phyloP scores from a whole-genome alignment of 2,113 vertebrate species.

The Rhadina sibilatrix region DNA sequence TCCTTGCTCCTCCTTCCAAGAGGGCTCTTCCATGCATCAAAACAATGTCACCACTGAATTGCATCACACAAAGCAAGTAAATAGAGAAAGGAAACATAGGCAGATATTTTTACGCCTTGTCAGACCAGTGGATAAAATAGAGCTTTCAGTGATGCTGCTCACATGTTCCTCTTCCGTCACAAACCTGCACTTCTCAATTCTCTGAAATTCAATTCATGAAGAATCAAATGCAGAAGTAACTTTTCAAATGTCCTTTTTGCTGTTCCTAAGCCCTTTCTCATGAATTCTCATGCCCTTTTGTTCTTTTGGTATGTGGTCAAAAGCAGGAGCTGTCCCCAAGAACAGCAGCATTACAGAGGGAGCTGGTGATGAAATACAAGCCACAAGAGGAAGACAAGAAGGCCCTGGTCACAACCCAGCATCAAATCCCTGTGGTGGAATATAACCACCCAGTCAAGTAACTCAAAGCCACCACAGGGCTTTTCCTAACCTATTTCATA shows the following conservation, averaged over 20 bases:
- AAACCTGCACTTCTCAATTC: slow-evolving; percentile 42
- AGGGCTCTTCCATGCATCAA: neutral
- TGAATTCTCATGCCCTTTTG: neutral
- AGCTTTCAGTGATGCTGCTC: neutral
- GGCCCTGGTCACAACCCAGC: neutral
- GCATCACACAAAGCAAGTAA: neutral
- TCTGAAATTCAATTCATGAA: slow-evolving; percentile 52
- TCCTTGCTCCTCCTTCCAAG: neutral
- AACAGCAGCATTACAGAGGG: neutral
- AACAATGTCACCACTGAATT: neutral
- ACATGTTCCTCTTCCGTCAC: slow-evolving; percentile 22
- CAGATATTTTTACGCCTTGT: slow-evolving; percentile 5
- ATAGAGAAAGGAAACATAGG: neutral
- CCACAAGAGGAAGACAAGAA: neutral
- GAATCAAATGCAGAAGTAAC: slow-evolving; percentile 60
- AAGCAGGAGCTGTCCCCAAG: neutral
- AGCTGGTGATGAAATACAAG: neutral
- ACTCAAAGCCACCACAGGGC: neutral
- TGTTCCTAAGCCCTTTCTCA: neutral
- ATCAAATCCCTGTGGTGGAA: neutral
- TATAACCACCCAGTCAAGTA: neutral
- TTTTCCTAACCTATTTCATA: neutral
- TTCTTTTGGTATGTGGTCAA: neutral
- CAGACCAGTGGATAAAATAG: neutral
- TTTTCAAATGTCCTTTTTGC: neutral